phyloP scores from a whole-genome alignment of 2,797 vertebrate species.

The Tarsius wallacei region DNA sequence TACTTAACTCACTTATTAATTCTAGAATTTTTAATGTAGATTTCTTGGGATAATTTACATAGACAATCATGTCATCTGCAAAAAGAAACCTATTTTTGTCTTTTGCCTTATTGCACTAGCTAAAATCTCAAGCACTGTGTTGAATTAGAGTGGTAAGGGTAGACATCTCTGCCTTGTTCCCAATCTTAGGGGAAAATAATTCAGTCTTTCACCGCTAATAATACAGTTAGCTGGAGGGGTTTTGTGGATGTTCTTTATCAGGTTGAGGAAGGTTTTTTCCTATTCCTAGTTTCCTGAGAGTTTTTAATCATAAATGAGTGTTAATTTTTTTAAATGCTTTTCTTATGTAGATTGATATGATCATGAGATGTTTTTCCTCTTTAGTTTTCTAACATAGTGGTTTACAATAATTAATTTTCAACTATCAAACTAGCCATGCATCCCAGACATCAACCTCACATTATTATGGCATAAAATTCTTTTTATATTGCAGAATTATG shows the following conservation, averaged over 20 bases:
- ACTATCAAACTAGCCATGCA: neutral
- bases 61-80: neutral
- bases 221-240: neutral
- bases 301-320: neutral
- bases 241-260: neutral
- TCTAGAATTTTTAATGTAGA: neutral
- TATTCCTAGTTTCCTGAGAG: neutral
- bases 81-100: neutral
- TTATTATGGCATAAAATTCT: neutral
- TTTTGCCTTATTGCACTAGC: neutral
- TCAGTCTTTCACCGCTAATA: neutral
- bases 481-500: too few relatives aligned
- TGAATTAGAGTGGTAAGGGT: neutral
- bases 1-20: neutral
- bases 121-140: neutral
- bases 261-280: neutral
- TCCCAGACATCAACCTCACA: neutral
- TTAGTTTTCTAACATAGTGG: neutral
- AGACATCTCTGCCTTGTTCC: neutral
- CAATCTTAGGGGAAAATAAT: neutral
- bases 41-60: neutral
- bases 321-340: neutral
- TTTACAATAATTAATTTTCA: neutral
- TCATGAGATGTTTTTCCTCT: neutral
- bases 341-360: neutral